These are phyloP conservation scores for Epinephelus awoara DNA, from an alignment of 2,797 vertebrate species.

Conservation along the genomic window DNA sequence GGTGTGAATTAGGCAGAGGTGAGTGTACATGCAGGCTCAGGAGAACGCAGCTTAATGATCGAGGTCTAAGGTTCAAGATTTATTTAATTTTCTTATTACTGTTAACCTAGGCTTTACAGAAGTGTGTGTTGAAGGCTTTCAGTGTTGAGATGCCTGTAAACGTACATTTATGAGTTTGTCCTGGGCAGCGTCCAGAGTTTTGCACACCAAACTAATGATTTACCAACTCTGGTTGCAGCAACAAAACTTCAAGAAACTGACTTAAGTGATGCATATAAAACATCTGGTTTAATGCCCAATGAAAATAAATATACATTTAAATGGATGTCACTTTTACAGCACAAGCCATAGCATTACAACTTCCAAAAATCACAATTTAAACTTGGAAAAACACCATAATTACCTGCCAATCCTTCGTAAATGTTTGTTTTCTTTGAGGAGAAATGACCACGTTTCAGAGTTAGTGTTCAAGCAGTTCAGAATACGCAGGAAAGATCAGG, in stretches of 20 bases:
- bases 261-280: neutral
- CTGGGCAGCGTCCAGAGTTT: neutral
- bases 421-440: neutral
- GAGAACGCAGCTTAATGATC: conserved; percentile 9
- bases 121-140: neutral
- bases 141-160: neutral
- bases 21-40: conserved; percentile 26
- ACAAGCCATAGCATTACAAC: neutral
- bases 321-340: neutral
- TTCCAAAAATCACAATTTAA: neutral
- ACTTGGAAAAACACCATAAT: neutral
- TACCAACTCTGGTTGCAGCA: neutral
- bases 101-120: neutral
- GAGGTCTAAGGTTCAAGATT: neutral
- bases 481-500: conserved; percentile 1
- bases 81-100: neutral
- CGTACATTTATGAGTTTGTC: neutral
- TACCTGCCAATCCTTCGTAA: neutral
- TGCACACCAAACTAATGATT: neutral
- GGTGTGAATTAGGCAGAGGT: conserved; percentile 57
- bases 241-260: neutral
- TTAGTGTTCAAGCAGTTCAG: neutral
- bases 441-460: neutral
- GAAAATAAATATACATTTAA: neutral
- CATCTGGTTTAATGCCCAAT: neutral